phyloP scores from a whole-genome alignment of 2,888 invertebrate species.

The Zhengitettix transpicula region DNA sequence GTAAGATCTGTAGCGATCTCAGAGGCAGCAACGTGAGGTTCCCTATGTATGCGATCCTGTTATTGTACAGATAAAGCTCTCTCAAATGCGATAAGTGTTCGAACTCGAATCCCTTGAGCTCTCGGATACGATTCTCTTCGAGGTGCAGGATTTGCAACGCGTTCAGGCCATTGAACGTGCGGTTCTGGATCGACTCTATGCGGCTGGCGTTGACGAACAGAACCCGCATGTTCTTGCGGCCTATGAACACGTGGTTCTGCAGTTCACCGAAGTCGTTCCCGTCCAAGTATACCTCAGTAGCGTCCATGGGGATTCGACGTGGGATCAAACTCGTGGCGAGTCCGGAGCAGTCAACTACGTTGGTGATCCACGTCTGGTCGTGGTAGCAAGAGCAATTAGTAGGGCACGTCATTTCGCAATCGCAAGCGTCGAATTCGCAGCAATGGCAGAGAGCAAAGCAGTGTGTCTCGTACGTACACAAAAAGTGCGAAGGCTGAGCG shows the following conservation, averaged over 20 bases:
- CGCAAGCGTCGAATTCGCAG: conserved; percentile 91
- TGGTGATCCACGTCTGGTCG: conserved; percentile 84
- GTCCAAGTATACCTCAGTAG: conserved; percentile 82
- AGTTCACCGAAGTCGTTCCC: conserved; percentile 74
- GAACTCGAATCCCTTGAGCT: conserved; percentile 71
- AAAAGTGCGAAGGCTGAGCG: conserved; percentile 66
- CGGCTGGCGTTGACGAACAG: conserved; percentile 74
- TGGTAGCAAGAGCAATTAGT: conserved; percentile 87
- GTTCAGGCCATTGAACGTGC: conserved; percentile 75
- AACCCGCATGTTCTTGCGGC: conserved; percentile 72
- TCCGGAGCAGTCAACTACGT: conserved; percentile 79
- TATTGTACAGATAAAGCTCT: conserved; percentile 74
- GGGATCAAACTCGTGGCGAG: conserved; percentile 65
- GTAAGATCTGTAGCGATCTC: conserved; percentile 58
- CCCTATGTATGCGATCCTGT: conserved; percentile 58
- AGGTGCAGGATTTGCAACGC: conserved; percentile 65
- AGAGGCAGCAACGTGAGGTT: conserved; percentile 66
- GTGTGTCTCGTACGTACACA: conserved; percentile 82
- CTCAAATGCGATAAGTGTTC: conserved; percentile 60
- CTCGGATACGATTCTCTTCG: conserved; percentile 66
- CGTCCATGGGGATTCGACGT: conserved; percentile 80
- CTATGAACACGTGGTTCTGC: conserved; percentile 76
- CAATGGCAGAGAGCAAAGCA: conserved; percentile 91
- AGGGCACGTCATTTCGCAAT: conserved; percentile 94
- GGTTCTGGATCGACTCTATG: conserved; percentile 70